Evolutionary conservation across 30 jellyfish, hydroid and myxozoan genomes (phyloP).

Genomic region (Hydractinia symbiolongicarpus): DNA sequence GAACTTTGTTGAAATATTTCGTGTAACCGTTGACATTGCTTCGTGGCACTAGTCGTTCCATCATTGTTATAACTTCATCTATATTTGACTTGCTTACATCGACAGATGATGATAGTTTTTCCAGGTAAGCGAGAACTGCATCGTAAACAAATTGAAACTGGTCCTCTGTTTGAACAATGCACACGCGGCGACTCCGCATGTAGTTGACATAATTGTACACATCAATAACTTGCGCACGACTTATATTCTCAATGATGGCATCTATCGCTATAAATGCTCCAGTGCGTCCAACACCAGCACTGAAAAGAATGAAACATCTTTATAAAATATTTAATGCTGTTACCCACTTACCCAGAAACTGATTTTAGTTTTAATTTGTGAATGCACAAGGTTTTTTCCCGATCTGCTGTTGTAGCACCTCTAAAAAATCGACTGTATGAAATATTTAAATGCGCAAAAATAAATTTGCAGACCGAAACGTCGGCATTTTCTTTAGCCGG

Average conservation of each 20-base stretch:
- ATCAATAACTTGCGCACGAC: conserved; percentile 39
- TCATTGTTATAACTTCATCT: conserved; percentile 18
- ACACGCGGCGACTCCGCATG: conserved; percentile 44
- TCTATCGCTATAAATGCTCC: conserved; percentile 72
- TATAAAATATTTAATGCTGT: no score
- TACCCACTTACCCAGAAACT: no score
- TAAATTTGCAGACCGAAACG: no score
- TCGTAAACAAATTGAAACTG: conserved; percentile 72
- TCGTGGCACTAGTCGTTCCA: conserved; percentile 40
- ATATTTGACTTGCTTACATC: conserved; percentile 50
- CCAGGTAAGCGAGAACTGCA: conserved; percentile 25
- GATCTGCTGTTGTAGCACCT: no score
- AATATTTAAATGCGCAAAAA: no score
- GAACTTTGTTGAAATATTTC: conserved; percentile 39
- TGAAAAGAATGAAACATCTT: neutral
- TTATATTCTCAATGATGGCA: conserved; percentile 53
- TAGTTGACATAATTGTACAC: conserved; percentile 66
- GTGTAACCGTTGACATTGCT: conserved; percentile 58
- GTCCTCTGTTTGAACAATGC: conserved; percentile 51
- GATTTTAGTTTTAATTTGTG: no score
- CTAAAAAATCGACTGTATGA: no score
- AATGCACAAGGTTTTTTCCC: no score
- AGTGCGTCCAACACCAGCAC: conserved; percentile 78
- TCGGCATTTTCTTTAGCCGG: no score
- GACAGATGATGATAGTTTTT: conserved; percentile 2